phyloP scores from a whole-genome alignment of 2,113 vertebrate genomes.

The human (Homo sapiens) region GRCh38 chr9:13426501-13427000 shows the following conservation, averaged over 20 bases:
- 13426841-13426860: slow-evolving; percentile 74
- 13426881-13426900: slow-evolving; percentile 11
- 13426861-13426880: slow-evolving; percentile 67
- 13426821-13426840: slow-evolving; percentile 83
- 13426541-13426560: not conserved
- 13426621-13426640: not conserved
- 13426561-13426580: not conserved
- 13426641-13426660: not conserved
- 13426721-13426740: slow-evolving; percentile 67
- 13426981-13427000: slow-evolving; percentile 24
- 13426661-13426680: not conserved
- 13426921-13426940: slow-evolving; percentile 71
- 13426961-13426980: slow-evolving; percentile 50
- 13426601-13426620: not conserved
- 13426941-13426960: slow-evolving; percentile 74
- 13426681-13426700: slow-evolving; percentile 32
- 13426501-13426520: not conserved
- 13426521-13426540: not conserved
- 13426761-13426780: slow-evolving; percentile 79
- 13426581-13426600: not conserved
- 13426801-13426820: slow-evolving; percentile 83
- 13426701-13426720: slow-evolving; percentile 59
- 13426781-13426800: slow-evolving; percentile 84
- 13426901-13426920: slow-evolving; percentile 45
- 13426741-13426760: slow-evolving; percentile 72